These are phyloP conservation scores for Haliclona indistincta DNA, from an alignment of 37 sponge, comb jelly and placozoan genomes.

Conservation along the genomic window DNA sequence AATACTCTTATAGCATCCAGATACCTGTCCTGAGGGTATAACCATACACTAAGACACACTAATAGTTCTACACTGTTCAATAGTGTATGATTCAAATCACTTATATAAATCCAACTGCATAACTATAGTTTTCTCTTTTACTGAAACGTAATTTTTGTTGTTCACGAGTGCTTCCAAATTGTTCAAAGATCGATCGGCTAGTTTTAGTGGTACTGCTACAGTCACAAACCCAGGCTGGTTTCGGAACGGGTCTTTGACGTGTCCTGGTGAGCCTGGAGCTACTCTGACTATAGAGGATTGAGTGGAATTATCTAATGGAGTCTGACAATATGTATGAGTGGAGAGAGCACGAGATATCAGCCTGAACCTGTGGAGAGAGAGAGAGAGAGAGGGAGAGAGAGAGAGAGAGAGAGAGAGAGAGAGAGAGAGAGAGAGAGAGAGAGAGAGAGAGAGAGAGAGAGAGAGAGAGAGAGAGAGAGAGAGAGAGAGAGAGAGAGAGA, in stretches of 20 bases:
- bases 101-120: slow-evolving; percentile 38
- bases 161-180: slow-evolving; percentile 48
- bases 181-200: slow-evolving; percentile 45
- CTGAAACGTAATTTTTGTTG: slow-evolving; percentile 57
- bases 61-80: slow-evolving; percentile 43
- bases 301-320: slow-evolving; percentile 59
- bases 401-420: not conserved
- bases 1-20: slow-evolving; percentile 63
- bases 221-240: not conserved
- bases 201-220: slow-evolving; percentile 49
- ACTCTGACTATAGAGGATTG: slow-evolving; percentile 49
- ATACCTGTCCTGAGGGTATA: slow-evolving; percentile 57
- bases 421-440: not conserved
- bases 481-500: not conserved
- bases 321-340: slow-evolving; percentile 62
- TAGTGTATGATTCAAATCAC: slow-evolving; percentile 24
- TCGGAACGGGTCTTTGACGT: slow-evolving; percentile 43
- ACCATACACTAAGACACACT: slow-evolving; percentile 27
- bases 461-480: not conserved
- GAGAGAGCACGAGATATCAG: slow-evolving; percentile 63
- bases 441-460: not conserved
- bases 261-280: slow-evolving; percentile 69
- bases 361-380: slow-evolving; percentile 60
- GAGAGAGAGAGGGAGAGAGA: slow-evolving; percentile 23
- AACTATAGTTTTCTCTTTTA: slow-evolving; percentile 39